phyloP scores from a whole-genome alignment of 2,888 invertebrate species.

The Agriopis leucophaearia region DNA sequence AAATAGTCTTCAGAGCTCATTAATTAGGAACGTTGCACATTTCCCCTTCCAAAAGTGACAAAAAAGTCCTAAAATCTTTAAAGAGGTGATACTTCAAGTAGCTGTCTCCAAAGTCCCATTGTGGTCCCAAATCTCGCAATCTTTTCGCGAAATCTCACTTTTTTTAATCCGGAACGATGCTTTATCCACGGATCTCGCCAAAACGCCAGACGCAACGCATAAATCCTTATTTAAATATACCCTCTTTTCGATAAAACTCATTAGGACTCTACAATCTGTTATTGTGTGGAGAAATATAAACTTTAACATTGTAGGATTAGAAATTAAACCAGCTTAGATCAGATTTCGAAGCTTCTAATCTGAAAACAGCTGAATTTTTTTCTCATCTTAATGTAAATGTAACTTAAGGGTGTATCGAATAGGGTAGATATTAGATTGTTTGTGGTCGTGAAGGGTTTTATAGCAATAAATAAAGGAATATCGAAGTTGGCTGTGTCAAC shows the following conservation, averaged over 20 bases:
- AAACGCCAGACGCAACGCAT: slow-evolving; percentile 84
- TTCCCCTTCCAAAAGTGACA: slow-evolving; percentile 39
- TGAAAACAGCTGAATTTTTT: slow-evolving; percentile 55
- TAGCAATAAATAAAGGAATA: slow-evolving; percentile 86
- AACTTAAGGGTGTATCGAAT: background rate
- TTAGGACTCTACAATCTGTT: slow-evolving; percentile 51
- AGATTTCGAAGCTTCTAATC: slow-evolving; percentile 35
- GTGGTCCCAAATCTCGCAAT: slow-evolving; percentile 67
- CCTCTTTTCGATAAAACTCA: slow-evolving; percentile 53
- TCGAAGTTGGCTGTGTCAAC: slow-evolving; percentile 86
- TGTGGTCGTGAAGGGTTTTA: slow-evolving; percentile 71
- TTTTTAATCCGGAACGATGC: slow-evolving; percentile 73
- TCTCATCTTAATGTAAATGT: slow-evolving; percentile 36
- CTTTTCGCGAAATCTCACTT: slow-evolving; percentile 64
- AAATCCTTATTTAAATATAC: slow-evolving; percentile 86
- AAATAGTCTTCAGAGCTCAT: slow-evolving; percentile 7
- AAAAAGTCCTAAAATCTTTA: slow-evolving; percentile 52
- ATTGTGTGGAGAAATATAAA: slow-evolving; percentile 46
- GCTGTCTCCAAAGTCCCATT: slow-evolving; percentile 62
- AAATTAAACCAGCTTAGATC: slow-evolving; percentile 53
- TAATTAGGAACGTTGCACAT: slow-evolving; percentile 23
- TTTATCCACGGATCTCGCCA: slow-evolving; percentile 84
- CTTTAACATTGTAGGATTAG: slow-evolving; percentile 50
- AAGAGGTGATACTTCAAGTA: slow-evolving; percentile 60
- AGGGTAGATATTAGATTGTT: slow-evolving; percentile 48